Base-by-base conservation (phyloP, 2,797 vertebrate species). In the Hippocampus kuda region DNA sequence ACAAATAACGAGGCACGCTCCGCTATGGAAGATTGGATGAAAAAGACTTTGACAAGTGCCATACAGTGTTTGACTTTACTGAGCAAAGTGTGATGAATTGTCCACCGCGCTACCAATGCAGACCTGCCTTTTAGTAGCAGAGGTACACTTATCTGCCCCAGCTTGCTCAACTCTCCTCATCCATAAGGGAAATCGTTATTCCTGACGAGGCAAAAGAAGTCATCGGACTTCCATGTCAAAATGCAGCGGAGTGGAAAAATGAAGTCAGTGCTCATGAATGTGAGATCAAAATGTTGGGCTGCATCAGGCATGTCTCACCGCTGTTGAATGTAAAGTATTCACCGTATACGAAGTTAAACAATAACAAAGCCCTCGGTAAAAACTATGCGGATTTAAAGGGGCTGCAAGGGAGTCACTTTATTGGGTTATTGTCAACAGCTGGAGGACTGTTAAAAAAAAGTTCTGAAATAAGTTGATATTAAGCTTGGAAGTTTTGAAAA, bases 171-270 rank as follows among this genome's bases (percentile, higher is more conserved):
- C 59, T 75, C 68, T 66, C 70, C 71, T 81, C 59, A 72, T 69
- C 68, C 16, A 59, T 60, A 0, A 81, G 75, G 80, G 83, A 63
- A 83, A 82, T 78, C 75, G 81, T 76, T 72, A 75, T 80, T 79
- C 65, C 74, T 75, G 72, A 70, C 42, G 65, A 71, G 73, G 75
- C 66, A 75, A 73, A 71, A 41, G 41, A 41, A 54, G 49, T 67
- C 48, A 15, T 34, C 34, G n/a, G 70, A 75, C 79, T 74, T 80
- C 73, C 77, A 71, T 84, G 83, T 87, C 84, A 86, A 82, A 88
- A 85, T 78, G 78, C 72, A 78, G 71, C 65, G 4, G 72, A 5
- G 61, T 83, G 86, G 82, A 88, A 87, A 84, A 83, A 81, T 76
- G 54, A 70, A 75, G 85, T 85, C 83, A 83, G 69, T 53, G 77